These are phyloP conservation scores for Hoplostethus mediterraneus DNA, from an alignment of 2,797 vertebrate species.

Conservation along the genomic window DNA sequence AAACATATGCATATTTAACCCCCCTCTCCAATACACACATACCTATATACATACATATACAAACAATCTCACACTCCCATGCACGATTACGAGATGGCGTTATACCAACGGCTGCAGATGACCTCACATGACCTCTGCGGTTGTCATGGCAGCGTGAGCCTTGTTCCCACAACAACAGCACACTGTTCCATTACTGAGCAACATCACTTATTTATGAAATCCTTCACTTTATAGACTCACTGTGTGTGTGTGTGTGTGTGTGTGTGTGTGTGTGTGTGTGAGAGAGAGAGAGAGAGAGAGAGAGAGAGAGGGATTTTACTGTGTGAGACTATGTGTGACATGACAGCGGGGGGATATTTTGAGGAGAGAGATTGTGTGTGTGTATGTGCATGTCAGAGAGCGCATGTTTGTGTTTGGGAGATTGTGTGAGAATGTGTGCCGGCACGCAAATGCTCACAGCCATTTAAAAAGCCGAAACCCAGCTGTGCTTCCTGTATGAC, in stretches of 20 bases:
- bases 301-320: too few relatives aligned
- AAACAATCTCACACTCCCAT: too few relatives aligned
- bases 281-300: background rate
- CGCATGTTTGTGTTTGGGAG: too few relatives aligned
- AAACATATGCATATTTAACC: too few relatives aligned
- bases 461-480: constrained; percentile 5
- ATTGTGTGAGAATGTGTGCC: background rate
- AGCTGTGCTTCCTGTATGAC: background rate
- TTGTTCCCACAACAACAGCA: constrained; percentile 49
- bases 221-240: constrained; percentile 44
- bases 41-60: background rate
- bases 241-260: constrained; percentile 13
- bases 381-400: background rate
- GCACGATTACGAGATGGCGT: constrained; percentile 29
- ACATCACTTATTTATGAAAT: constrained; percentile 68
- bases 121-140: constrained; percentile 60
- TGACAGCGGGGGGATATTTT: constrained; percentile 1
- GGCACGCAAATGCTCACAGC: constrained; percentile 1
- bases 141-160: constrained; percentile 62
- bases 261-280: constrained; percentile 13
- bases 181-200: constrained; percentile 56
- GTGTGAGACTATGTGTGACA: background rate
- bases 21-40: background rate
- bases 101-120: constrained; percentile 40
- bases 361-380: background rate